A percentile compares a stretch with the other conserved stretches of the same genome.
Evolutionary conservation across 2,113 vertebrate genomes (phyloP).

Genomic region (Hystrix brachyura): DNA sequence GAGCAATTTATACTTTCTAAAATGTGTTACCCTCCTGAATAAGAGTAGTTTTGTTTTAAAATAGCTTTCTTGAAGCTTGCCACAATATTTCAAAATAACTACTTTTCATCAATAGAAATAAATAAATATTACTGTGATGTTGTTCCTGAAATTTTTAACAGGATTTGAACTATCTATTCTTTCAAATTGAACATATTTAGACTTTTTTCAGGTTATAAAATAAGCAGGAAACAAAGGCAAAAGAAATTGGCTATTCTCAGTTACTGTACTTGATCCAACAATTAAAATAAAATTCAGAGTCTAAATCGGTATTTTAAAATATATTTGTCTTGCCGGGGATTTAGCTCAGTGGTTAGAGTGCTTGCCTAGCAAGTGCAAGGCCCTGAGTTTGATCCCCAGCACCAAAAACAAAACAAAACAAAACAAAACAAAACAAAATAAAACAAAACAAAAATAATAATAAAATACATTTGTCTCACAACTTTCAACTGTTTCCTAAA

Average conservation of each 20-base stretch:
- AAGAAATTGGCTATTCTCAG: background rate
- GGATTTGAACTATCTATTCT: slow-evolving; percentile 1
- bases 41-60: slow-evolving; percentile 47
- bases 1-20: slow-evolving; percentile 70
- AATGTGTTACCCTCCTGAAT: slow-evolving; percentile 2
- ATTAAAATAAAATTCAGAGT: slow-evolving; percentile 34
- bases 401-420: no score
- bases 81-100: slow-evolving; percentile 38
- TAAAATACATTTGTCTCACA: background rate
- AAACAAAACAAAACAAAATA: no score
- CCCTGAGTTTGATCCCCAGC: no score
- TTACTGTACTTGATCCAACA: background rate
- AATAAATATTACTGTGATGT: slow-evolving; percentile 26
- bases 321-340: background rate
- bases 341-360: no score
- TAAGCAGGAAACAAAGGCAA: background rate
- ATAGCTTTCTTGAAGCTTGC: slow-evolving; percentile 53
- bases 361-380: no score
- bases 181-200: background rate
- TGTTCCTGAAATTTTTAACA: slow-evolving; percentile 46
- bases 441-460: no score
- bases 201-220: slow-evolving; percentile 10
- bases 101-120: slow-evolving; percentile 39
- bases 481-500: slow-evolving; percentile 46
- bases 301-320: slow-evolving; percentile 51